phyloP scores from a whole-genome alignment of 2,113 vertebrate species.

The Lamprotornis superbus region DNA sequence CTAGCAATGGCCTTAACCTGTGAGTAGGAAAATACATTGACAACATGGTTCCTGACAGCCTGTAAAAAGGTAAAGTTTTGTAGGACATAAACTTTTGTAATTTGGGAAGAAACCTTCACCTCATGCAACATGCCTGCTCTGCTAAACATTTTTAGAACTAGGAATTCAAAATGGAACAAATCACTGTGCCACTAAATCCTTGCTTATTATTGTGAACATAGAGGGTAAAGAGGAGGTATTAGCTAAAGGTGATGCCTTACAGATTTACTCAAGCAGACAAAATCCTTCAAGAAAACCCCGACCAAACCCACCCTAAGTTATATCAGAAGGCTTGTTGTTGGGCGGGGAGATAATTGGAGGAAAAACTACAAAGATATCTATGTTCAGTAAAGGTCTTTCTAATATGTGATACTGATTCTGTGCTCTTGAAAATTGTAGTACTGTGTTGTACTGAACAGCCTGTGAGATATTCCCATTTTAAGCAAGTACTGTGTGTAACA shows the following conservation, averaged over 20 bases:
- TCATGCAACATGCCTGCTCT: neutral
- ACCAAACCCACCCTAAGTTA: neutral
- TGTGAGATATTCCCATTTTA: neutral
- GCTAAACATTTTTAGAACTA: neutral
- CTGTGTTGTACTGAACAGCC: neutral
- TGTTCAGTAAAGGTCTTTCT: neutral
- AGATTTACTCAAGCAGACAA: neutral
- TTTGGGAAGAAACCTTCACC: neutral
- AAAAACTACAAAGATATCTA: neutral
- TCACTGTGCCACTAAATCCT: neutral
- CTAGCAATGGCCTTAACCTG: constrained; percentile 1
- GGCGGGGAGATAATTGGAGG: neutral
- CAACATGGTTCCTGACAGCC: neutral
- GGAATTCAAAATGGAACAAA: neutral
- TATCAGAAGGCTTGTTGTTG: neutral
- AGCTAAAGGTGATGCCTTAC: neutral
- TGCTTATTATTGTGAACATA: neutral
- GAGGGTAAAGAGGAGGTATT: neutral
- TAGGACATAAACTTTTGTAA: neutral
- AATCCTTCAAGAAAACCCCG: neutral
- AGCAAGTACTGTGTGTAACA: neutral
- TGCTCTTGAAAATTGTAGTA: neutral
- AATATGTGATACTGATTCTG: neutral
- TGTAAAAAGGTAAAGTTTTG: neutral
- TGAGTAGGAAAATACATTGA: neutral